phyloP scores from a whole-genome alignment of 92 coral and sea anemone genomes.

The Isaurus tuberculatus region DNA sequence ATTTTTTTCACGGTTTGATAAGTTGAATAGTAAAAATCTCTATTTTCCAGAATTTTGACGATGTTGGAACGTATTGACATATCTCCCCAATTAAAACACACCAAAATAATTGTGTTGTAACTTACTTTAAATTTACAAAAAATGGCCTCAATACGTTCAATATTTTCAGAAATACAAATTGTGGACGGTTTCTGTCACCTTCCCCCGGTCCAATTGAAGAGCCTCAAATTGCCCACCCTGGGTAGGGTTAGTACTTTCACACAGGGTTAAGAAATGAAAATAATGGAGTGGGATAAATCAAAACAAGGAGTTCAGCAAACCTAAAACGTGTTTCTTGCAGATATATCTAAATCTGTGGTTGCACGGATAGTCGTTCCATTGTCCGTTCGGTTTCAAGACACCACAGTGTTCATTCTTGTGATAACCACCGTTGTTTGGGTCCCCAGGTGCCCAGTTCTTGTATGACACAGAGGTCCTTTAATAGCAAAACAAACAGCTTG shows the following conservation, averaged over 20 bases:
- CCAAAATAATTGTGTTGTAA: too few species aligned
- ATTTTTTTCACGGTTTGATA: too few species aligned
- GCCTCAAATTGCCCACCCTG: neutral
- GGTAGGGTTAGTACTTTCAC: neutral
- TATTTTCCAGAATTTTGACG: too few species aligned
- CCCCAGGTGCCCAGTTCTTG: conserved; percentile 93
- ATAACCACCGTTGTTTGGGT: conserved; percentile 92
- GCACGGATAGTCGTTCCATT: conserved; percentile 98
- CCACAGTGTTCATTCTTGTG: conserved; percentile 86
- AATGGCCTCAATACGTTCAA: too few species aligned
- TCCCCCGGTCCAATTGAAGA: too few species aligned
- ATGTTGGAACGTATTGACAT: too few species aligned
- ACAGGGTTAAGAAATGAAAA: neutral
- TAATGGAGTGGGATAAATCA: neutral
- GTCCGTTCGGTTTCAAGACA: conserved; percentile 86
- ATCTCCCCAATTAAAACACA: too few species aligned
- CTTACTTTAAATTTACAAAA: too few species aligned
- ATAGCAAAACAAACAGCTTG: neutral
- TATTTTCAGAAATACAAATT: too few species aligned
- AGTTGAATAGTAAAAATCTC: too few species aligned
- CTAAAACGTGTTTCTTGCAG: conserved; percentile 65
- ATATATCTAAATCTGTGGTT: conserved; percentile 79
- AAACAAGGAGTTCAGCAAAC: neutral
- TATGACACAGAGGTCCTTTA: conserved; percentile 70
- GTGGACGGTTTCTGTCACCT: too few species aligned